Conservation (phyloP, 1,140 invertebrate genomes). For the Mesaphorura yosii region DNA sequence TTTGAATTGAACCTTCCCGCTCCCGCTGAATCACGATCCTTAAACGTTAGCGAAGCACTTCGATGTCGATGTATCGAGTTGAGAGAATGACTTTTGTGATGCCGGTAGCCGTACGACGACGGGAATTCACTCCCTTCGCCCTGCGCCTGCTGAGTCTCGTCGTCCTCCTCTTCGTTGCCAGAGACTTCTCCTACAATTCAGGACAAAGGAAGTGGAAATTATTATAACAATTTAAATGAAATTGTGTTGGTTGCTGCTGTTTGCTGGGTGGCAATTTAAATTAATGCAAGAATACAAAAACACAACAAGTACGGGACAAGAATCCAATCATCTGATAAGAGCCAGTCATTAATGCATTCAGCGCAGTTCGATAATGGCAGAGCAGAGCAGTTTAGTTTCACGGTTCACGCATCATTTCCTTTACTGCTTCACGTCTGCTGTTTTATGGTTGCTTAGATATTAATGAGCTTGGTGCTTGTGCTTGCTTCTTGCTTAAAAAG, state of each 20-base stretch:
- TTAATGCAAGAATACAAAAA: not conserved
- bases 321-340: not conserved
- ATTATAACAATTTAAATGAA: not conserved
- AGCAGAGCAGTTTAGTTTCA: not conserved
- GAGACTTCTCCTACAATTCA: constrained; percentile 26
- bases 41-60: constrained; percentile 3
- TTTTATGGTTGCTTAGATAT: not conserved
- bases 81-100: constrained; percentile 12
- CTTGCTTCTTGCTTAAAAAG: no score
- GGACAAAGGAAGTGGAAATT: not conserved
- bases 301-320: not conserved
- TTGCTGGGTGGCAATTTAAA: no score
- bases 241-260: no score
- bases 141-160: no score
- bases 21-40: not conserved
- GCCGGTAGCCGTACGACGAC: no score
- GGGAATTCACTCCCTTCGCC: constrained; percentile 7
- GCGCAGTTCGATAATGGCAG: no score
- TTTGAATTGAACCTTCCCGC: not conserved
- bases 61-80: constrained; percentile 7
- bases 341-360: not conserved
- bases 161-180: constrained; percentile 30
- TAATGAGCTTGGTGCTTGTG: not conserved
- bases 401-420: not conserved
- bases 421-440: not conserved